These are phyloP conservation scores for Papilio polytes DNA, from an alignment of 1,140 invertebrate species.

Conservation along the genomic window DNA sequence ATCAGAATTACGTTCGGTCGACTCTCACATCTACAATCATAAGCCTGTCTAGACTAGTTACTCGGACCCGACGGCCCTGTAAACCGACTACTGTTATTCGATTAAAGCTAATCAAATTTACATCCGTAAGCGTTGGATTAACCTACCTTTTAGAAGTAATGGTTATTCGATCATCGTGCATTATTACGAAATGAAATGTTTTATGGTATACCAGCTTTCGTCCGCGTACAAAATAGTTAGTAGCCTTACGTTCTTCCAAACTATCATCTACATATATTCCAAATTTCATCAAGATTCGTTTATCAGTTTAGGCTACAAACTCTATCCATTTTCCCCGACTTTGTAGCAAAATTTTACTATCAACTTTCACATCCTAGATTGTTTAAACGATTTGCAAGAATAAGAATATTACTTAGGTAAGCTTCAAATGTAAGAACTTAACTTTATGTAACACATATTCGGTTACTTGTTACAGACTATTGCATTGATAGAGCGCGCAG, in stretches of 20 bases:
- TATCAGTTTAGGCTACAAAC: no score
- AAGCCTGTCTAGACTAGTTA: constrained; percentile 40
- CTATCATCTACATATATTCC: no score
- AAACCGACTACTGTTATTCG: constrained; percentile 52
- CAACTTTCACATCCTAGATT: no score
- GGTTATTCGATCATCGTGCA: constrained; percentile 32
- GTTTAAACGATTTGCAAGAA: no score
- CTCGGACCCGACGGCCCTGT: constrained; percentile 34
- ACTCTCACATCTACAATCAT: constrained; percentile 34
- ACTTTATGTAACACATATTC: background rate
- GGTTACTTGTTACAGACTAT: background rate
- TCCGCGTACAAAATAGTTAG: no score
- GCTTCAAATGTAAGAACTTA: no score
- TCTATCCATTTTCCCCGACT: background rate
- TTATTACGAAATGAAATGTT: constrained; percentile 27
- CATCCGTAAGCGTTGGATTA: constrained; percentile 51
- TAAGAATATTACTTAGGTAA: no score
- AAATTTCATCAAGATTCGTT: no score
- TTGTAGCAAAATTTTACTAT: no score
- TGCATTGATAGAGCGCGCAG: background rate
- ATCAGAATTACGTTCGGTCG: constrained; percentile 29
- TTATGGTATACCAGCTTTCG: background rate
- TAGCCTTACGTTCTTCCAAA: no score
- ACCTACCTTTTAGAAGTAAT: constrained; percentile 42
- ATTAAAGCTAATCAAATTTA: constrained; percentile 54